Evolutionary conservation across 2,888 invertebrate genomes (phyloP).

Genomic region (Dicranocentrus wangi): DNA sequence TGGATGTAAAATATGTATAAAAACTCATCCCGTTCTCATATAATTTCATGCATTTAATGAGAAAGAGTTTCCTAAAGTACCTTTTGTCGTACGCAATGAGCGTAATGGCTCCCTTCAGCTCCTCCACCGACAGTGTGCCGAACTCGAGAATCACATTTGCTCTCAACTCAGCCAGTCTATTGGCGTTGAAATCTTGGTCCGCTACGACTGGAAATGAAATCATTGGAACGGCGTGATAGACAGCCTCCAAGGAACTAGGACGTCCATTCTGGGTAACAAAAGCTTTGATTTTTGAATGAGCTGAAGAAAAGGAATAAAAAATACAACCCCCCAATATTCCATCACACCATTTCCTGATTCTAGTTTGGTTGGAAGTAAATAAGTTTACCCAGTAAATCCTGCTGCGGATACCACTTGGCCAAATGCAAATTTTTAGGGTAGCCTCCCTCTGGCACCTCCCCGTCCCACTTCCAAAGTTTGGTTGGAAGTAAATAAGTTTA

Average conservation of each 20-base stretch:
- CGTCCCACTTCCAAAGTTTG: slow-evolving; percentile 73
- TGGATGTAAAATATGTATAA: neutral
- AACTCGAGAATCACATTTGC: slow-evolving; percentile 52
- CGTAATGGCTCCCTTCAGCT: slow-evolving; percentile 10
- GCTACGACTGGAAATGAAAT: neutral
- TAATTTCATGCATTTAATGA: neutral
- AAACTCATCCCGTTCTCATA: neutral
- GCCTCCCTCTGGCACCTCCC: slow-evolving; percentile 14
- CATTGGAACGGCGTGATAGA: slow-evolving; percentile 65
- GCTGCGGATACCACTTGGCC: slow-evolving; percentile 64
- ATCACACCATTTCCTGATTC: no score
- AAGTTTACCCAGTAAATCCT: slow-evolving; percentile 69
- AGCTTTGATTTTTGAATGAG: slow-evolving; percentile 41
- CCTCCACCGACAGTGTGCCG: neutral
- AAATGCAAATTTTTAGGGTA: neutral
- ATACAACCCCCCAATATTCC: neutral
- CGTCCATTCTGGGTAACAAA: slow-evolving; percentile 60
- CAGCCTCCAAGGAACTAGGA: slow-evolving; percentile 61
- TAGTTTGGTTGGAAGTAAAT: no score
- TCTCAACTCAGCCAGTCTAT: slow-evolving; percentile 36
- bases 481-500: no score
- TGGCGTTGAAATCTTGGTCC: slow-evolving; percentile 64
- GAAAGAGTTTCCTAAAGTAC: neutral
- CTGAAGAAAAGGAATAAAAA: neutral
- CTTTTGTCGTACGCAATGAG: slow-evolving; percentile 14